phyloP scores from a whole-genome alignment of 2,797 vertebrate species.

The Premnoplex brunnescens region DNA sequence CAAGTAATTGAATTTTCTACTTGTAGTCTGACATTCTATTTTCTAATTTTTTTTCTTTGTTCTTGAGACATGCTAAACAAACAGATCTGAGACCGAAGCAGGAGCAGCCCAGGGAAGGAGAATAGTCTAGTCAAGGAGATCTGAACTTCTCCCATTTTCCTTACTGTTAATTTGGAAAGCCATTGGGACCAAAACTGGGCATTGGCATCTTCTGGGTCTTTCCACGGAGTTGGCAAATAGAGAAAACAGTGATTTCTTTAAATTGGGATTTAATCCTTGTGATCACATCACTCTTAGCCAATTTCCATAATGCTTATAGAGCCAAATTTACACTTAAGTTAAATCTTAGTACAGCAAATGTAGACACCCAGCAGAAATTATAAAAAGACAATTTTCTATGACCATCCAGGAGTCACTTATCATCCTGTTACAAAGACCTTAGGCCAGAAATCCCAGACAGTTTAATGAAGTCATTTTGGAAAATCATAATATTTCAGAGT shows the following conservation, averaged over 20 bases:
- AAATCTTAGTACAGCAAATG: not conserved
- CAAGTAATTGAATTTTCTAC: constrained; percentile 75
- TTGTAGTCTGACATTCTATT: constrained; percentile 72
- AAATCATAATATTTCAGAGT: constrained; percentile 16
- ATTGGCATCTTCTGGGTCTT: not conserved
- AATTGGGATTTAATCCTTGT: not conserved
- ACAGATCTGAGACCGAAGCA: constrained; percentile 7
- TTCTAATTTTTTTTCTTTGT: constrained; percentile 38
- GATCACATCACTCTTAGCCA: not conserved
- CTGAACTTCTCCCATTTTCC: not conserved
- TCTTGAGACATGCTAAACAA: constrained; percentile 59
- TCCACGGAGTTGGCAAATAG: not conserved
- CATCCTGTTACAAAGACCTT: not conserved
- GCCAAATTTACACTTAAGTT: not conserved
- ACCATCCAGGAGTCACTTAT: not conserved
- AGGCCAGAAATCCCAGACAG: not conserved
- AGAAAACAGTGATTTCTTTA: not conserved
- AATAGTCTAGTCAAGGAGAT: not conserved
- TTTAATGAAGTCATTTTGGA: constrained; percentile 33
- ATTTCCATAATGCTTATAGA: not conserved
- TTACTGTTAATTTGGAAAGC: not conserved
- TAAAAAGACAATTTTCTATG: not conserved
- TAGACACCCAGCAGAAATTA: not conserved
- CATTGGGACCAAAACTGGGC: not conserved
- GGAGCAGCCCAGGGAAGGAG: not conserved